phyloP scores from a whole-genome alignment of 2,113 vertebrate species.

The Greenwoodochromis staneri region DNA sequence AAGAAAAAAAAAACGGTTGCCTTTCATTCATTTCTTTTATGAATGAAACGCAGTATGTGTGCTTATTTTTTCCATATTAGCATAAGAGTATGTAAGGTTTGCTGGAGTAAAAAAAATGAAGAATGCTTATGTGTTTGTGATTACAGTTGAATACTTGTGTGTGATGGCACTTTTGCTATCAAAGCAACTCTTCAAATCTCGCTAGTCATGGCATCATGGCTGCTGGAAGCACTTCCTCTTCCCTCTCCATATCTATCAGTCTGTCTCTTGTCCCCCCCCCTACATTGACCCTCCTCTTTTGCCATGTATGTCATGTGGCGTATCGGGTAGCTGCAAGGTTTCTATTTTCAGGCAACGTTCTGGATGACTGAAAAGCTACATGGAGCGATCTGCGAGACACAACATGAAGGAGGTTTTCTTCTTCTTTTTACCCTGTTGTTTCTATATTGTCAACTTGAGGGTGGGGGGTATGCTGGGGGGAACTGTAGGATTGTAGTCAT shows the following conservation, averaged over 20 bases:
- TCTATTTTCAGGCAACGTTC: conserved; percentile 87
- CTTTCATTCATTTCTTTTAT: background rate
- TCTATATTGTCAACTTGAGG: background rate
- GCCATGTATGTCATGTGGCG: conserved; percentile 80
- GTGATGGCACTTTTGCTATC: background rate
- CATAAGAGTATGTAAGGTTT: background rate
- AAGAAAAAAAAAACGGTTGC: background rate
- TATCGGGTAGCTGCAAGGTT: conserved; percentile 79
- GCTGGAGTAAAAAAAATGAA: background rate
- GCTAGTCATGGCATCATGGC: conserved; percentile 66
- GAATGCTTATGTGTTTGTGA: background rate
- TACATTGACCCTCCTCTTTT: conserved; percentile 72
- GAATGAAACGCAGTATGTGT: background rate
- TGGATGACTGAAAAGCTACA: conserved; percentile 84
- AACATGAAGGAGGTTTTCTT: conserved; percentile 73
- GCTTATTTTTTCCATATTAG: background rate
- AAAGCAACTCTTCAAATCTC: conserved; percentile 39
- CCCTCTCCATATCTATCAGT: background rate
- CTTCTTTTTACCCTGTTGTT: background rate
- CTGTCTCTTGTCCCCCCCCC: background rate
- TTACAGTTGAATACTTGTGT: background rate
- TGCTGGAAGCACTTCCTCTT: conserved; percentile 23
- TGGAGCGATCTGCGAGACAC: conserved; percentile 70
- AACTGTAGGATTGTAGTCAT: conserved; percentile 13
- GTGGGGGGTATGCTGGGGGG: background rate